Conservation (phyloP, 2,113 vertebrate species). For the Anoura caudifer region DNA sequence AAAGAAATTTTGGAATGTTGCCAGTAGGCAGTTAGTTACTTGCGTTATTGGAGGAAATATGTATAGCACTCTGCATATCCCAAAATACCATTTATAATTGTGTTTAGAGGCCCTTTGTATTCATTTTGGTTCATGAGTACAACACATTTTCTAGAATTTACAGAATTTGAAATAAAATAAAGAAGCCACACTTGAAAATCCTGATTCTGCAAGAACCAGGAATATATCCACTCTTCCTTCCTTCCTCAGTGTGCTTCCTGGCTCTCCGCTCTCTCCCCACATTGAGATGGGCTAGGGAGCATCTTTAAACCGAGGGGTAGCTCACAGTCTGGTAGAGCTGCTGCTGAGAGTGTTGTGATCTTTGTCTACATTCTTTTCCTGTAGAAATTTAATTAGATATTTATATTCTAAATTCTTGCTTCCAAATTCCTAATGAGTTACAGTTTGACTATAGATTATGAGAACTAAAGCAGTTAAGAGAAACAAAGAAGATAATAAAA, state of each 20-base stretch:
- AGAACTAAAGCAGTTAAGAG: slow-evolving; percentile 33
- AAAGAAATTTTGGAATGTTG: neutral
- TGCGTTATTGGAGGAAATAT: neutral
- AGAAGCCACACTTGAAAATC: neutral
- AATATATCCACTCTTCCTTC: neutral
- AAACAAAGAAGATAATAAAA: slow-evolving; percentile 59
- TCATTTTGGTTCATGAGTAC: neutral
- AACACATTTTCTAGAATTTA: slow-evolving; percentile 31
- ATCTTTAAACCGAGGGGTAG: neutral
- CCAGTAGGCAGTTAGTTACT: neutral
- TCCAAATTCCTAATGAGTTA: slow-evolving; percentile 40
- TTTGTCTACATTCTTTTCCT: neutral
- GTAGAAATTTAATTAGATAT: slow-evolving; percentile 17
- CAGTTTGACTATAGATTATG: neutral
- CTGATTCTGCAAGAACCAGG: neutral
- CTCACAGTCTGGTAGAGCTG: neutral
- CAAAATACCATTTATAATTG: neutral
- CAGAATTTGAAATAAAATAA: slow-evolving; percentile 24
- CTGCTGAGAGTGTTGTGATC: neutral
- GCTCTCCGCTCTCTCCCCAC: too few relatives aligned
- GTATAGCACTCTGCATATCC: neutral
- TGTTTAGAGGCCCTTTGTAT: neutral
- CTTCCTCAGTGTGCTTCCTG: neutral
- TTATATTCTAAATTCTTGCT: slow-evolving; percentile 43
- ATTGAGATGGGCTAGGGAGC: too few relatives aligned